Conservation (phyloP, 37 sponge, comb jelly and placozoan genomes). For the Agelas oroides region DNA sequence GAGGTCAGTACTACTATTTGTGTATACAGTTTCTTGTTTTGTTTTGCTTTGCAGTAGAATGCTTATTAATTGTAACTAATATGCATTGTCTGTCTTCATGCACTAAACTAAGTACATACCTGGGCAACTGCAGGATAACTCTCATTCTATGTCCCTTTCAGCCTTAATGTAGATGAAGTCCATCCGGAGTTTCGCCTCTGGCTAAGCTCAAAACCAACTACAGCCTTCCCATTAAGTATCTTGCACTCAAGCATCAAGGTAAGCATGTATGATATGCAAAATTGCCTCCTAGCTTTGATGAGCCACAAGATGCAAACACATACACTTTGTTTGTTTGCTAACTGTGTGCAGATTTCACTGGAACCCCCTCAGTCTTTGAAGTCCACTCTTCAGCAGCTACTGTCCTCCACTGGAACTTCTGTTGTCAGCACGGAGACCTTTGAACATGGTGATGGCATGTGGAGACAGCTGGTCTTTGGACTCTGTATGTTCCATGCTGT, state of each 20-base stretch:
- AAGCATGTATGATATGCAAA: not conserved
- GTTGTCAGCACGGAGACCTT: constrained; percentile 11
- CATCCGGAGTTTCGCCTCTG: constrained; percentile 69
- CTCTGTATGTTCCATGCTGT: constrained; percentile 51
- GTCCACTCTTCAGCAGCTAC: constrained; percentile 62
- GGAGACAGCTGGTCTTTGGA: constrained; percentile 41
- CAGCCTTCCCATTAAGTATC: constrained; percentile 38
- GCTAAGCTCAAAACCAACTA: constrained; percentile 56
- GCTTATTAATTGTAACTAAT: too few relatives aligned
- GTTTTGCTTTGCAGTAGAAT: too few relatives aligned
- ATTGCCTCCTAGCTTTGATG: too few relatives aligned
- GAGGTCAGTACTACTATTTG: not conserved
- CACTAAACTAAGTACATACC: too few relatives aligned
- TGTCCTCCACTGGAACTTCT: constrained; percentile 39
- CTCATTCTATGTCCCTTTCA: not conserved
- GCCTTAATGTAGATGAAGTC: constrained; percentile 16
- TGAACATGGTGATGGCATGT: not conserved
- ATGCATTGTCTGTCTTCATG: too few relatives aligned
- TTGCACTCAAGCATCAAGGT: constrained; percentile 53
- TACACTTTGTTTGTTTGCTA: not conserved
- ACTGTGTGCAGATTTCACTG: constrained; percentile 42
- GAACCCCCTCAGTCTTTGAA: constrained; percentile 60
- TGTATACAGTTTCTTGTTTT: not conserved
- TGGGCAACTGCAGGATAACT: not conserved
- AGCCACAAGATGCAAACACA: not conserved